Conservation (phyloP, 2,113 vertebrate species). For the Sphaerodactylus townsendi region DNA sequence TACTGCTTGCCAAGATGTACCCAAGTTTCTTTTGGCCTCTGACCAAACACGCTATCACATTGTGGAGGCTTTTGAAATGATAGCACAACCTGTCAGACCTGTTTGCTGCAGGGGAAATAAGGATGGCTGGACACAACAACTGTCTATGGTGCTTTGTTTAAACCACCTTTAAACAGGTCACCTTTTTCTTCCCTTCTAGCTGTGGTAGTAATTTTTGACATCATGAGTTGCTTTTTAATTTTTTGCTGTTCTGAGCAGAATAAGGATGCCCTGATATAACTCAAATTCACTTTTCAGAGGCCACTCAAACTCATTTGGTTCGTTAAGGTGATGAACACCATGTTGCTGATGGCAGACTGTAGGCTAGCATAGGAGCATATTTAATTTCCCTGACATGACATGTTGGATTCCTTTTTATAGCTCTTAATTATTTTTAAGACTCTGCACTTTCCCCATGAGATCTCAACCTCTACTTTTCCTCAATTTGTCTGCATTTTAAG, state of each 20-base stretch:
- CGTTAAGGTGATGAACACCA: neutral
- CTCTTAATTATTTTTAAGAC: neutral
- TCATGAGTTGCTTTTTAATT: no score
- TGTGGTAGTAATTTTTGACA: neutral
- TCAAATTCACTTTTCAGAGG: neutral
- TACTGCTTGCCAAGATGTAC: neutral
- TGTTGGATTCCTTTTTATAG: neutral
- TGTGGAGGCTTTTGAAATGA: neutral
- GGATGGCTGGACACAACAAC: neutral
- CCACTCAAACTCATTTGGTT: neutral
- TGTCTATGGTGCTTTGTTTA: neutral
- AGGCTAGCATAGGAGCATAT: no score
- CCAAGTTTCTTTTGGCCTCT: neutral
- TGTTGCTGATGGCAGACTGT: no score
- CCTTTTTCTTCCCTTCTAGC: neutral
- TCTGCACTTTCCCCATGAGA: neutral
- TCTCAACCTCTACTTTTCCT: neutral
- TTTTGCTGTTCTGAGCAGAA: no score
- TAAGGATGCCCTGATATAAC: neutral
- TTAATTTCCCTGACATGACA: no score
- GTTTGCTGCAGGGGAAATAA: neutral
- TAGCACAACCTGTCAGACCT: neutral
- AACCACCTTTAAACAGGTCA: neutral
- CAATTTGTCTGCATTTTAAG: constrained; percentile 17
- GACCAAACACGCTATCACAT: neutral